Evolutionary conservation across 2,797 vertebrate genomes (phyloP), one percentile per base, ranked within the genome.

Genomic region (Poecilia velifera): DNA sequence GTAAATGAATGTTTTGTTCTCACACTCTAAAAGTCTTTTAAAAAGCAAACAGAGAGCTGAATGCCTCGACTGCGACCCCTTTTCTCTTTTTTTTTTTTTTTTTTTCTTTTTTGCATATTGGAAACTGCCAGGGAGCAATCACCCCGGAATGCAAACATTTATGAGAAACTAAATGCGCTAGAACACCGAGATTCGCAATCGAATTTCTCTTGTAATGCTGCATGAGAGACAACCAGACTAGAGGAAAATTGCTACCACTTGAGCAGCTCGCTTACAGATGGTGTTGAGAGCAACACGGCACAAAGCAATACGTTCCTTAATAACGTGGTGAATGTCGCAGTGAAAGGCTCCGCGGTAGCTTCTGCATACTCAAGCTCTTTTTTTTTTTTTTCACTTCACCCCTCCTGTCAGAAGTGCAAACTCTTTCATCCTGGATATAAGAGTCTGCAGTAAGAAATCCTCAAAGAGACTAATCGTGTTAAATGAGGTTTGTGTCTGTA

Each of bases 121-220:
- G 88, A 93, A 92, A 88, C 90, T 84, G 90, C 86, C 82, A 79
- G 91, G 90, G 93, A 94, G 93, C 94, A 94, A 95, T 95, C 94
- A 91, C 59, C 2, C 84, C 91, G 94, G 94, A 93, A 93, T 92
- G 92, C 93, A 91, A 95, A 95, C 91, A 93, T 95, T 96, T 94
- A 95, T 92, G 90, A 93, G 93, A 91, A 93, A 92, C 94, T 93
- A 93, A 96, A 94, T 90, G 93, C 92, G 85, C 87, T 90, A 93
- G 94, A 95, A 95, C 93, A 90, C 89, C 80, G 78, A 93, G 92
- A 90, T 91, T 92, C 83, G 93, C 92, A 94, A 94, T 95, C 90
- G 89, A 93, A 89, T 95, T 93, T 91, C 81, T 80, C 90, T 93
- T 85, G 89, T 89, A 89, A 89, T 87, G 80, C 92, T 43, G 89